Percentiles rank a stretch among this genome's conserved stretches.
Conservation (phyloP, 1,140 invertebrate species). For the Drosophila sulfurigaster region DNA sequence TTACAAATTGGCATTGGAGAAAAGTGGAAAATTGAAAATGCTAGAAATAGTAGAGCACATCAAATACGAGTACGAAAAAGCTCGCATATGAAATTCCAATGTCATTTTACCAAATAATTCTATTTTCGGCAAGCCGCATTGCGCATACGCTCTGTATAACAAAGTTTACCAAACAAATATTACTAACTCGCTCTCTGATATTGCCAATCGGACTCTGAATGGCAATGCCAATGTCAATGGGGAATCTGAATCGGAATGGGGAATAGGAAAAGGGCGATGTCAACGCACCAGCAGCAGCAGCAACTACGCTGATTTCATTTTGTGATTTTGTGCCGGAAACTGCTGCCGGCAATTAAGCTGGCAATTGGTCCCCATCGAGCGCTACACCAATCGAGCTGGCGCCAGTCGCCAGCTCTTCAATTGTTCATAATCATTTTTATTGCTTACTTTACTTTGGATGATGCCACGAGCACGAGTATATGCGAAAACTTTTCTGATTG, state of each 20-base stretch:
- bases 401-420: conserved; percentile 78
- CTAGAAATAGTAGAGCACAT: conserved; percentile 25
- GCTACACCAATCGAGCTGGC: conserved; percentile 50
- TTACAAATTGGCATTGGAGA: conserved; percentile 28
- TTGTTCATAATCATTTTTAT: conserved; percentile 84
- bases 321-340: conserved; percentile 66
- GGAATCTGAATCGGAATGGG: not conserved
- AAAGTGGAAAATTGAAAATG: conserved; percentile 41
- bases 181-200: conserved; percentile 14
- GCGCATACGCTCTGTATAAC: conserved; percentile 55
- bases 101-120: conserved; percentile 30
- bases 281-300: conserved; percentile 48
- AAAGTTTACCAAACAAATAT: conserved; percentile 47
- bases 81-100: conserved; percentile 27
- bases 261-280: conserved; percentile 35
- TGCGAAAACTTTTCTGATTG: conserved; percentile 78
- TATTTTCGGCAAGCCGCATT: conserved; percentile 47
- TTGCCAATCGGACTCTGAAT: conserved; percentile 17
- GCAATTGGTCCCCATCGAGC: conserved; percentile 49
- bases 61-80: conserved; percentile 8
- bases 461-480: conserved; percentile 57
- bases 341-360: conserved; percentile 78
- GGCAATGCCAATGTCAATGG: conserved; percentile 6
- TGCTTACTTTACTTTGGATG: conserved; percentile 72
- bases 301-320: conserved; percentile 73